Percentiles rank a stretch among this genome's conserved stretches.
phyloP scores from a whole-genome alignment of 2,888 invertebrate genomes.

The Nipponacmea schrenckii region DNA sequence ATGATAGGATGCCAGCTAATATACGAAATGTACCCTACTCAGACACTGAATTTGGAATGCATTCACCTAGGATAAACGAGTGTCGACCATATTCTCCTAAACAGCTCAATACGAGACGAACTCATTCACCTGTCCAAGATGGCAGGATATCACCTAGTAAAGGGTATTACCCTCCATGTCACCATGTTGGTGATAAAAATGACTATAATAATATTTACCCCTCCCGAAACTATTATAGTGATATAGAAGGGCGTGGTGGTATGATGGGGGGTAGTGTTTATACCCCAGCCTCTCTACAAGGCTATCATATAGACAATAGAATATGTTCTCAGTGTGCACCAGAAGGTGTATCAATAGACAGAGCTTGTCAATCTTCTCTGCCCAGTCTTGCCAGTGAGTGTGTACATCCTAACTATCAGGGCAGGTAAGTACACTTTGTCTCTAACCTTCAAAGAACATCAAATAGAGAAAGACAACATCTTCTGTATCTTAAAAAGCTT shows the following conservation, averaged over 20 bases:
- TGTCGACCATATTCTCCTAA: conserved; percentile 47
- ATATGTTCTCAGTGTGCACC: background rate
- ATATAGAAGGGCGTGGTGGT: conserved; percentile 33
- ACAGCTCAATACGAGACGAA: conserved; percentile 38
- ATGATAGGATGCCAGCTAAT: conserved; percentile 39
- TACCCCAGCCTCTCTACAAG: conserved; percentile 33
- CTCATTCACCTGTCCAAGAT: conserved; percentile 35
- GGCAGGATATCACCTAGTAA: conserved; percentile 15
- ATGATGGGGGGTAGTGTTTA: conserved; percentile 16
- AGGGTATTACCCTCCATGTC: conserved; percentile 20
- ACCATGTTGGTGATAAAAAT: conserved; percentile 2
- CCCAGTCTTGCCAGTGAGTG: conserved; percentile 63
- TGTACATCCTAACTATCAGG: conserved; percentile 38
- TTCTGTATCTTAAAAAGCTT: too few species aligned
- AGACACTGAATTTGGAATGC: conserved; percentile 47
- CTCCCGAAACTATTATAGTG: conserved; percentile 43
- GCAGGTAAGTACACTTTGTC: conserved; percentile 31
- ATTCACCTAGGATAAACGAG: conserved; percentile 29
- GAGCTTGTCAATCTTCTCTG: conserved; percentile 71
- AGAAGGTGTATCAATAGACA: conserved; percentile 62
- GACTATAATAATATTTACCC: conserved; percentile 21
- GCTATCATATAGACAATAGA: conserved; percentile 29
- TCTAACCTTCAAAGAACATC: too few species aligned
- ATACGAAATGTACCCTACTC: conserved; percentile 50
- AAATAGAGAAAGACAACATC: too few species aligned